Percentiles rank a stretch among this genome's conserved stretches.
Evolutionary conservation across 2,888 invertebrate species (phyloP).

Genomic region (Uloborus plumipes): DNA sequence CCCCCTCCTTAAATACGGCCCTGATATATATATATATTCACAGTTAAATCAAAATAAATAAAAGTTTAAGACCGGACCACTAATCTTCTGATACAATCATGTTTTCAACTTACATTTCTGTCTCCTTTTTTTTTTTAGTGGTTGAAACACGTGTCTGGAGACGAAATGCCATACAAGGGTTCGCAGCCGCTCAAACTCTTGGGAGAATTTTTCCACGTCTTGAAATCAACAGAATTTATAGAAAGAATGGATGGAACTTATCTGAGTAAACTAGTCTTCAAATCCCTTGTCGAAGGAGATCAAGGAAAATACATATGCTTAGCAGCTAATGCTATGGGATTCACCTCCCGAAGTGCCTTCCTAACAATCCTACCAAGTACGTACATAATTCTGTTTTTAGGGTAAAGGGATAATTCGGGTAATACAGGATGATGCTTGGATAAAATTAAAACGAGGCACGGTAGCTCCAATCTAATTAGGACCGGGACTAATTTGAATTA

Average conservation of each 20-base stretch:
- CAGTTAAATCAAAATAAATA: no score
- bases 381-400: background rate
- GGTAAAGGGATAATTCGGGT: no score
- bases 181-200: conserved; percentile 71
- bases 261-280: conserved; percentile 72
- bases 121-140: conserved; percentile 69
- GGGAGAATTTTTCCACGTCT: conserved; percentile 72
- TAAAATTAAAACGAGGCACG: no score
- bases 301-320: conserved; percentile 74
- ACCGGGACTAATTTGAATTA: no score
- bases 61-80: no score
- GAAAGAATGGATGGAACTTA: conserved; percentile 71
- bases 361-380: conserved; percentile 70
- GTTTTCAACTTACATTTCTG: background rate
- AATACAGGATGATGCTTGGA: no score
- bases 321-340: conserved; percentile 73
- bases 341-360: conserved; percentile 72
- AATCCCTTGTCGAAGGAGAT: conserved; percentile 70
- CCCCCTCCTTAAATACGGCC: no score
- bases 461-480: no score
- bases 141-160: conserved; percentile 70
- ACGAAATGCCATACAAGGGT: conserved; percentile 67
- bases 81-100: background rate
- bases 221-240: conserved; percentile 71
- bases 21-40: no score